A percentile compares a stretch with the other conserved stretches of the same genome.
Evolutionary conservation across 1,140 invertebrate species (phyloP).

Genomic region (Aphis gossypii): DNA sequence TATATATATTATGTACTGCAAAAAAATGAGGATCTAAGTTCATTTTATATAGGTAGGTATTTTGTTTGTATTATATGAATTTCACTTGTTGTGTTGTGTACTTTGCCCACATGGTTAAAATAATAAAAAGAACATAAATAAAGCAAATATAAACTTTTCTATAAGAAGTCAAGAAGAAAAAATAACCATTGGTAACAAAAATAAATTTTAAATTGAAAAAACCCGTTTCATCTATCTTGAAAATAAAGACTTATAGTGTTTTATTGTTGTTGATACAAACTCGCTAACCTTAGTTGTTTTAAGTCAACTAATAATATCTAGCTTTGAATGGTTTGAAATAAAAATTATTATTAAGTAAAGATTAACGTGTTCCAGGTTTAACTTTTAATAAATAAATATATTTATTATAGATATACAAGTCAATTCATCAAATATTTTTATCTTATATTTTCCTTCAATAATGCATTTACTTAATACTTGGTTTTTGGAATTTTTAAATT

Average conservation of each 20-base stretch:
- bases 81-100: not conserved
- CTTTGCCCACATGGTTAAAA: not conserved
- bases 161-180: not conserved
- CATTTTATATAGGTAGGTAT: not conserved
- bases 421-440: too few species aligned
- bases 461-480: too few species aligned
- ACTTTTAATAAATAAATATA: too few species aligned
- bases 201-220: slow-evolving; percentile 32
- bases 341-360: too few species aligned
- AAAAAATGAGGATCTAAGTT: not conserved
- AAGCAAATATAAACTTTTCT: not conserved
- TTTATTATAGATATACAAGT: too few species aligned
- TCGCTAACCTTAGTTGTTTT: not conserved
- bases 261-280: not conserved
- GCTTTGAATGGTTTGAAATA: not conserved
- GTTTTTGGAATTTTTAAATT: too few species aligned
- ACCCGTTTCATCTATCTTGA: not conserved
- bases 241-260: slow-evolving; percentile 4
- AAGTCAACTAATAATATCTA: not conserved
- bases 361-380: too few species aligned
- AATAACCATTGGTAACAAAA: not conserved
- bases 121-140: not conserved
- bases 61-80: not conserved
- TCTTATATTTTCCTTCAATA: too few species aligned
- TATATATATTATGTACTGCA: not conserved